These are phyloP conservation scores for Drosophila gaucha DNA, from an alignment of 2,888 invertebrate genomes.

Conservation along the genomic window DNA sequence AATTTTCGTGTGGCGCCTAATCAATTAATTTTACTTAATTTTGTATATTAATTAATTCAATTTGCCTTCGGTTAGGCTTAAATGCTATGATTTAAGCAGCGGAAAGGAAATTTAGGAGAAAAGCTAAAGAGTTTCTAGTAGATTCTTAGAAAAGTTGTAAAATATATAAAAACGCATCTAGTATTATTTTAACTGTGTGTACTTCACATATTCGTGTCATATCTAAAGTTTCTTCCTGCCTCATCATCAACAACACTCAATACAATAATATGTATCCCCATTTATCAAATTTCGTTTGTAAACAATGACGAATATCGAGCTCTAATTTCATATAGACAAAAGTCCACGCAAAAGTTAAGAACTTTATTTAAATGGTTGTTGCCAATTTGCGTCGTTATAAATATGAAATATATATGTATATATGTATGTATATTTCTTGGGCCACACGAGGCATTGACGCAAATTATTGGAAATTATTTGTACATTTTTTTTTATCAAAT, in stretches of 20 bases:
- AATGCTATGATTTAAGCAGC: neutral
- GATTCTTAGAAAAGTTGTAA: neutral
- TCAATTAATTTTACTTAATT: constrained; percentile 18
- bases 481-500: constrained; percentile 13
- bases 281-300: constrained; percentile 1
- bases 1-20: constrained; percentile 2
- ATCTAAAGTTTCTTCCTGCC: neutral
- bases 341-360: constrained; percentile 1
- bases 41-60: constrained; percentile 1
- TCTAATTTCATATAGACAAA: neutral
- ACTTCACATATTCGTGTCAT: neutral
- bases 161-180: neutral
- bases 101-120: no score
- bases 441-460: constrained; percentile 41
- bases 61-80: neutral
- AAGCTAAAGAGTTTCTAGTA: neutral
- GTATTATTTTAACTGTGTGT: neutral
- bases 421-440: neutral
- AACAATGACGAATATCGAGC: constrained; percentile 14
- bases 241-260: constrained; percentile 33
- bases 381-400: constrained; percentile 19
- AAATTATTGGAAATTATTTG: constrained; percentile 34
- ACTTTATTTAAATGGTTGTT: neutral
- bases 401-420: no score
- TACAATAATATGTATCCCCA: neutral